These are phyloP conservation scores for Alviniconcha marisindica DNA, from an alignment of 1,140 invertebrate species.

Conservation along the genomic window DNA sequence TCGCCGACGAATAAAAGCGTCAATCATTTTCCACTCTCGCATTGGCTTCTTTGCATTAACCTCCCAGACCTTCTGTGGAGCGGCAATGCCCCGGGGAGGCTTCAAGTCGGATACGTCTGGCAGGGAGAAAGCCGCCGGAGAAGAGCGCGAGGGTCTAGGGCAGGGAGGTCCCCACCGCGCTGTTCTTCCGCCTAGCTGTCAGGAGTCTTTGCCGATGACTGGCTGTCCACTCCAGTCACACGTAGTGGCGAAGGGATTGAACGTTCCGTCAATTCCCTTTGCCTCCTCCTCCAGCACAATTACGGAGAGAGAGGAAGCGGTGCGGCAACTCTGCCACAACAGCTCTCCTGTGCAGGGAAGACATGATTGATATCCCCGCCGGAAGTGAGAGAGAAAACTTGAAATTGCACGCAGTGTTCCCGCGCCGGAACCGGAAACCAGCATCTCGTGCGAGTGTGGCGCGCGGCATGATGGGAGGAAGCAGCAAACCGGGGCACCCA, in stretches of 20 bases:
- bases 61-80: constrained; percentile 30
- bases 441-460: constrained; percentile 38
- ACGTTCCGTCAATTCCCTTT: constrained; percentile 17
- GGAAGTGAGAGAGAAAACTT: constrained; percentile 28
- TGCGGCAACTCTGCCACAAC: constrained; percentile 34
- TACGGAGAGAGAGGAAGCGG: not conserved
- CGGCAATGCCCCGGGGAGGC: constrained; percentile 35
- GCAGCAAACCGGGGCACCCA: constrained; percentile 4
- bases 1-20: constrained; percentile 39
- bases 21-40: constrained; percentile 38
- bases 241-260: constrained; percentile 18
- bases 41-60: constrained; percentile 42
- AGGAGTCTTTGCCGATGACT: not conserved
- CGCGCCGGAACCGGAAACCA: constrained; percentile 35
- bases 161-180: not conserved
- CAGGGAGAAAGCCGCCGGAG: not conserved
- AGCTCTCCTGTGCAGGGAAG: not conserved
- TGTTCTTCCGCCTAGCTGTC: not conserved
- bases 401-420: constrained; percentile 36
- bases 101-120: constrained; percentile 33
- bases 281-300: not conserved
- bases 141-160: not conserved
- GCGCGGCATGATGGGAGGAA: constrained; percentile 35
- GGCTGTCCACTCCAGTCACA: constrained; percentile 32
- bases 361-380: constrained; percentile 40